A percentile compares a stretch with the other conserved stretches of the same genome.
These are phyloP conservation scores for Ferdinandea cuprea DNA, from an alignment of 2,888 invertebrate species.

Conservation along the genomic window DNA sequence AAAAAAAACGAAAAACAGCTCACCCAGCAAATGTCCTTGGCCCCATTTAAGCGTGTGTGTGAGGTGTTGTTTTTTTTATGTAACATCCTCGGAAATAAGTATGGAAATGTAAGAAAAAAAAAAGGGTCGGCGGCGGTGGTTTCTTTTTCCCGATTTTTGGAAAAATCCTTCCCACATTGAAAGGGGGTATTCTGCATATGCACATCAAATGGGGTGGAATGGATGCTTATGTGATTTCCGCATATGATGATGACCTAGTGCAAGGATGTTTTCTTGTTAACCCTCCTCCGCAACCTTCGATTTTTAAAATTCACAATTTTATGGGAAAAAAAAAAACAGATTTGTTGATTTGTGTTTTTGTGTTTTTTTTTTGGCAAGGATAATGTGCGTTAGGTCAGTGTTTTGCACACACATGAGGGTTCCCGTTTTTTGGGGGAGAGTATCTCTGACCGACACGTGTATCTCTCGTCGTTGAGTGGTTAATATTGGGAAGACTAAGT, in stretches of 20 bases:
- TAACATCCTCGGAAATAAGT: slow-evolving; percentile 41
- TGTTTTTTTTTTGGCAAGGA: slow-evolving; percentile 10
- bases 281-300: slow-evolving; percentile 7
- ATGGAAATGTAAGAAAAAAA: slow-evolving; percentile 53
- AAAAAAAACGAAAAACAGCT: slow-evolving; percentile 2
- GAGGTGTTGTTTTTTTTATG: slow-evolving; percentile 22
- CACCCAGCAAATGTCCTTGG: slow-evolving; percentile 63
- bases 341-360: neutral
- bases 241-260: slow-evolving; percentile 59
- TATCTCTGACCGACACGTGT: slow-evolving; percentile 41
- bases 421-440: neutral
- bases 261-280: slow-evolving; percentile 35
- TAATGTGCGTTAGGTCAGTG: slow-evolving; percentile 51
- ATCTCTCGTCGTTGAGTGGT: slow-evolving; percentile 31
- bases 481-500: slow-evolving; percentile 37
- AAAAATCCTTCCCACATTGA: slow-evolving; percentile 54
- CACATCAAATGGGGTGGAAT: slow-evolving; percentile 63
- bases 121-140: slow-evolving; percentile 4
- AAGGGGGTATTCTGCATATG: slow-evolving; percentile 60
- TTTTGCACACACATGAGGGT: slow-evolving; percentile 7
- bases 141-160: slow-evolving; percentile 45
- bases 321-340: slow-evolving; percentile 12
- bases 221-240: slow-evolving; percentile 12
- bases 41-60: slow-evolving; percentile 48
- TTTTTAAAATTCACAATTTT: slow-evolving; percentile 46